Conservation (phyloP, 2,888 invertebrate species). For the Sesamia inferens region DNA sequence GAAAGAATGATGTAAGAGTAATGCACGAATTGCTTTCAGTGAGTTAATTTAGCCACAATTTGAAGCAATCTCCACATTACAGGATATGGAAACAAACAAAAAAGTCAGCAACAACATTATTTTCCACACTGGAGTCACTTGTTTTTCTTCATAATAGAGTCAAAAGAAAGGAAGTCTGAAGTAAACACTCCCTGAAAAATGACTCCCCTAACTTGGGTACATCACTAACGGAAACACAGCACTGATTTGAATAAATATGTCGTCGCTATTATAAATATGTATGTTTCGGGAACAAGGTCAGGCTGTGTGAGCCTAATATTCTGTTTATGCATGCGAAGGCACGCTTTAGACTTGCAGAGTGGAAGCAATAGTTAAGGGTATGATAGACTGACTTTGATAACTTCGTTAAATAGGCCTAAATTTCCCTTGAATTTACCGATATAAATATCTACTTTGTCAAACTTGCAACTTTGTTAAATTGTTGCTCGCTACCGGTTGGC, state of each 20-base stretch:
- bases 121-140: constrained; percentile 17
- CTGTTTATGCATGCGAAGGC: constrained; percentile 55
- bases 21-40: not conserved
- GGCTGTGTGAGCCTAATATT: constrained; percentile 31
- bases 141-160: constrained; percentile 4
- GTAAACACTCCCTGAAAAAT: constrained; percentile 35
- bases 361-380: constrained; percentile 10
- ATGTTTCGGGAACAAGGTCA: constrained; percentile 47
- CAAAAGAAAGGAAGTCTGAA: constrained; percentile 4
- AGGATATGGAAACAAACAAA: not conserved
- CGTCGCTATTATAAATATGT: constrained; percentile 47
- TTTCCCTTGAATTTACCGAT: not conserved
- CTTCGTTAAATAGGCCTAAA: not conserved
- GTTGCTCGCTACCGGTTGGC: not conserved
- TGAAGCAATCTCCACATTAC: not conserved
- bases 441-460: not conserved
- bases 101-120: not conserved
- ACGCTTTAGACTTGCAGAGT: constrained; percentile 50
- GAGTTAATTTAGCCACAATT: not conserved
- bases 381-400: constrained; percentile 20
- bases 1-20: not conserved
- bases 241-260: constrained; percentile 52
- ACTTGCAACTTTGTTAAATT: not conserved
- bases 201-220: constrained; percentile 13
- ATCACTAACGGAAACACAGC: constrained; percentile 21